A percentile compares a stretch with the other conserved stretches of the same genome.
Conservation (phyloP, 2,888 invertebrate genomes). For the Vanessa cardui region DNA sequence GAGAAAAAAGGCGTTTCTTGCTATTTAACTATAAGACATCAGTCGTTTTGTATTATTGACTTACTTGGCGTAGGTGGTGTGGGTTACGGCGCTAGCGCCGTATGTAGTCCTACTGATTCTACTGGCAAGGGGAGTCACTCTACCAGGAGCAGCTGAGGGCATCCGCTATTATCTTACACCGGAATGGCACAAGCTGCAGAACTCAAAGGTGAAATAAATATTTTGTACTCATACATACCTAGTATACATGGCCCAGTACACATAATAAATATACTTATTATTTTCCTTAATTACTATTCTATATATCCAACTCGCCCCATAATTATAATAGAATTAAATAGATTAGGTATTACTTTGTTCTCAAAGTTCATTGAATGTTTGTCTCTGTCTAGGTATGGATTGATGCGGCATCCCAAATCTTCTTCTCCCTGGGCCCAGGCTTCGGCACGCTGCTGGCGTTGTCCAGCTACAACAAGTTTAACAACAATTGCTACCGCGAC, state of each 20-base stretch:
- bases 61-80: slow-evolving; percentile 87
- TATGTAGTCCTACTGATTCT: slow-evolving; percentile 95
- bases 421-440: slow-evolving; percentile 96
- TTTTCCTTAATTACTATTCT: too few species aligned
- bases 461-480: slow-evolving; percentile 96
- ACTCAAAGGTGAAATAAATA: slow-evolving; percentile 83
- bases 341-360: too few species aligned
- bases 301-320: too few species aligned
- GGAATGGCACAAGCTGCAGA: slow-evolving; percentile 92
- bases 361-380: neutral
- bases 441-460: slow-evolving; percentile 95
- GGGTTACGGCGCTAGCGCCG: slow-evolving; percentile 97
- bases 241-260: too few species aligned
- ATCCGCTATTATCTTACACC: slow-evolving; percentile 95
- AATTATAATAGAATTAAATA: too few species aligned
- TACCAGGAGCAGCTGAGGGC: slow-evolving; percentile 93
- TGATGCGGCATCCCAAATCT: slow-evolving; percentile 96
- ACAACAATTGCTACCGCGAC: slow-evolving; percentile 95
- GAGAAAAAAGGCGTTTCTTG: too few species aligned
- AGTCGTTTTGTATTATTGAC: too few species aligned
- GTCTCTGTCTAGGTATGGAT: slow-evolving; percentile 90
- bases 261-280: too few species aligned
- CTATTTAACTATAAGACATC: too few species aligned
- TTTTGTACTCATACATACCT: too few species aligned
- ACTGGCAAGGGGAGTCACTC: slow-evolving; percentile 90